Base-by-base conservation (phyloP, 1,140 invertebrate species). In the Papilio aristodemus region DNA sequence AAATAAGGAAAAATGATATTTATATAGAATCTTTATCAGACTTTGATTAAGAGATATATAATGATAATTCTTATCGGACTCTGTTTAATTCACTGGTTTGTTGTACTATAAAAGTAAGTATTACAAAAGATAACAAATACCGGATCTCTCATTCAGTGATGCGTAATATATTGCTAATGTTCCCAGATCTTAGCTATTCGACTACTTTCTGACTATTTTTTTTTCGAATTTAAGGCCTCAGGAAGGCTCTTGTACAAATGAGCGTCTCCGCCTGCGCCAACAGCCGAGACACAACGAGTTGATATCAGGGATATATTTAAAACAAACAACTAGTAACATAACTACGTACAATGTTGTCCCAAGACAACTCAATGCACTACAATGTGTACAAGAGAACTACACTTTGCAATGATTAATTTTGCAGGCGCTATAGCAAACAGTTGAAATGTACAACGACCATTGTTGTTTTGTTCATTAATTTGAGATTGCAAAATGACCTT, bases 31-130 rank as follows among this genome's bases (percentile, higher is more conserved):
- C 11, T 17, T 54, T 54, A 54, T 54, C 46, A 54, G n/a, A 5
- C 19, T 54, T 9, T 54, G 46, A 54, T 54, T 54, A 54, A 54
- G 46, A 54, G 19, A 54, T 54, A 54, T 54, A 10, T 19, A 25
- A 22, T 54, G 19, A 54, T 54, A 54, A 54, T 54, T 2, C 0
- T 54, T 22, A 54, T 54, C 46, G 22, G 19, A 22, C 17, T 50
- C 19, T 19, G 17, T 54, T 54, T 9, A 22, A 22, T 54, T 22
- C 22, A 54, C 19, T 13, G 13, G 22, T 10, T 4, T 22, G 46
- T 32, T 32, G 27, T 32, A 6, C 6, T 32, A 32, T 32, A n/a
- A n/a, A n/a, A n/a, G n/a, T n/a, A n/a, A n/a, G n/a, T n/a, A n/a
- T n/a, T n/a, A n/a, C n/a, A n/a, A n/a, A n/a, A n/a, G n/a, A n/a